A percentile compares a stretch with the other conserved stretches of the same genome.
These are phyloP conservation scores for Dasyprocta punctata DNA, from an alignment of 2,113 vertebrate genomes.

Conservation along the genomic window DNA sequence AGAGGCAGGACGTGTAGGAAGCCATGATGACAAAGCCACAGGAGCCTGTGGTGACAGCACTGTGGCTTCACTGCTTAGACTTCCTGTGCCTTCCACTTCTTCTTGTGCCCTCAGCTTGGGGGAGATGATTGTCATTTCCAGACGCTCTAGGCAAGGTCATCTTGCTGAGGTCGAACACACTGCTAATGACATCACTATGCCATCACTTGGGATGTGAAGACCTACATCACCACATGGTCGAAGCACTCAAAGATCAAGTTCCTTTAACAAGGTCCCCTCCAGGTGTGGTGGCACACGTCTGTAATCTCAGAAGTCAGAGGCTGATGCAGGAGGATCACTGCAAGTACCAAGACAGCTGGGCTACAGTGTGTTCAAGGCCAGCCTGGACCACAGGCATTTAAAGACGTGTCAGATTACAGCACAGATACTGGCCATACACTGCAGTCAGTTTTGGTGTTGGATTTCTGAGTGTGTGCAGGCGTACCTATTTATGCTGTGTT, in stretches of 20 bases:
- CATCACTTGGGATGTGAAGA: background rate
- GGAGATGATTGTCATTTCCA: background rate
- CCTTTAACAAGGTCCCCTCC: background rate
- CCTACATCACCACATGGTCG: background rate
- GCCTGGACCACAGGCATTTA: background rate
- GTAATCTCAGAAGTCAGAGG: background rate
- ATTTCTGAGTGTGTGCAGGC: background rate
- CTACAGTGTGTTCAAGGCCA: no score
- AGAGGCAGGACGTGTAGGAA: background rate
- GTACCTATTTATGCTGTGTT: background rate
- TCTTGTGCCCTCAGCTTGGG: background rate
- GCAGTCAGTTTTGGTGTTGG: background rate
- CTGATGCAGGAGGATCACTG: background rate
- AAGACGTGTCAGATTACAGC: background rate
- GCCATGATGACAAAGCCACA: accelerated
- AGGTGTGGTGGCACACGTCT: background rate
- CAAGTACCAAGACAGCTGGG: background rate
- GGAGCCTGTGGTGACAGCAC: background rate
- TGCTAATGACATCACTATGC: background rate
- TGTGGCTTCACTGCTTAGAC: background rate
- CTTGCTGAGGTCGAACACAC: background rate
- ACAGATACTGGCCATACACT: background rate
- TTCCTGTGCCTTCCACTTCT: accelerated
- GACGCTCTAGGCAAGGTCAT: background rate
- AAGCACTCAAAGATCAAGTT: background rate